A percentile compares a stretch with the other conserved stretches of the same genome.
These are phyloP conservation scores for Isoperla grammatica DNA, from an alignment of 2,888 invertebrate genomes.

Conservation along the genomic window DNA sequence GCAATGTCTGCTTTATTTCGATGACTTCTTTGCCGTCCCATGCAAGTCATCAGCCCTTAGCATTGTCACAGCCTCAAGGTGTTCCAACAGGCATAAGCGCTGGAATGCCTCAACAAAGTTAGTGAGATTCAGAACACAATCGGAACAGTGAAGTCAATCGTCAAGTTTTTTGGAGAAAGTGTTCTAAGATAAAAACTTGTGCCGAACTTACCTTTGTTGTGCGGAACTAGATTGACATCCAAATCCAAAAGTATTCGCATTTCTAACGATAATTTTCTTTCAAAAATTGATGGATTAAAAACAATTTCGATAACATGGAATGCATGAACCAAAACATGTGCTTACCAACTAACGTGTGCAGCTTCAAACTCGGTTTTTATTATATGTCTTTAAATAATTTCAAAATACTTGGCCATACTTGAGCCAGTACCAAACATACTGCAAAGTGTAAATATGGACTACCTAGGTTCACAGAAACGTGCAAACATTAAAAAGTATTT, in stretches of 20 bases:
- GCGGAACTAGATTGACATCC: slow-evolving; percentile 26
- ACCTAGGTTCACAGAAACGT: not conserved
- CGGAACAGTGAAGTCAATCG: slow-evolving; percentile 33
- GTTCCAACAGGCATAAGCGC: no score
- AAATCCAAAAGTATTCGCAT: slow-evolving; percentile 31
- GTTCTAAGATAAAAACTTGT: slow-evolving; percentile 29
- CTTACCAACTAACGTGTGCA: not conserved
- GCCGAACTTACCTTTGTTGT: slow-evolving; percentile 17
- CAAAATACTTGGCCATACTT: not conserved
- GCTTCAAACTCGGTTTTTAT: not conserved
- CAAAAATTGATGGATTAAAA: slow-evolving; percentile 11
- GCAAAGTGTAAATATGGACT: not conserved
- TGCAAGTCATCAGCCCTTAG: no score
- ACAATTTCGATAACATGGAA: not conserved
- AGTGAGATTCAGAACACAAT: slow-evolving; percentile 33
- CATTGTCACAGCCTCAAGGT: no score
- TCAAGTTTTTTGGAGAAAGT: slow-evolving; percentile 33
- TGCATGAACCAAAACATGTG: not conserved
- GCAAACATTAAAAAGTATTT: not conserved
- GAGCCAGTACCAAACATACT: not conserved
- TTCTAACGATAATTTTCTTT: slow-evolving; percentile 28
- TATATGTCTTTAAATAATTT: not conserved
- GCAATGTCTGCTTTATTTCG: no score
- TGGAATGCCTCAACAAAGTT: no score
- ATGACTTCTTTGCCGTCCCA: no score